These are phyloP conservation scores for Ophraella communa DNA, from an alignment of 2,888 invertebrate genomes.

Conservation along the genomic window DNA sequence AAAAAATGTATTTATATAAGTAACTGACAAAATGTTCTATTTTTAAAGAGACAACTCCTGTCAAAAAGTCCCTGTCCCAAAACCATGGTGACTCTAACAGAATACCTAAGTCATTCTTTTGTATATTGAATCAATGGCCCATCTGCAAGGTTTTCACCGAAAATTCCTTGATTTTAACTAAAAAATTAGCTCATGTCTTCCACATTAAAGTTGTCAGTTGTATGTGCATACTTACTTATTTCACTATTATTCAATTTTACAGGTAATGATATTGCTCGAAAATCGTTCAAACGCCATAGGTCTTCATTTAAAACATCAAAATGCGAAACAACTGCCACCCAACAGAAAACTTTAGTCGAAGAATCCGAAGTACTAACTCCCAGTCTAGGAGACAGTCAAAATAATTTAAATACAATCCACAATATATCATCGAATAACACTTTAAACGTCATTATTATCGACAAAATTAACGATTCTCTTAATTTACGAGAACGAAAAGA, in stretches of 20 bases:
- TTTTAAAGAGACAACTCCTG: no score
- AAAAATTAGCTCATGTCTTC: no score
- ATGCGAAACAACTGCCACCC: conserved; percentile 58
- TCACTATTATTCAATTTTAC: not conserved
- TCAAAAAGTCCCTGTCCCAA: no score
- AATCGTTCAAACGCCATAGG: conserved; percentile 70
- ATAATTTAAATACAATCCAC: conserved; percentile 53
- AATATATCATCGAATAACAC: conserved; percentile 54
- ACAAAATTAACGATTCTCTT: not conserved
- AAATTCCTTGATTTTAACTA: no score
- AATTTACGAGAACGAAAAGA: not conserved
- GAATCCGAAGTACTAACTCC: conserved; percentile 51
- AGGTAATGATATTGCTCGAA: conserved; percentile 76
- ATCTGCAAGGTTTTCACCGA: no score
- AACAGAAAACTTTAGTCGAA: conserved; percentile 55
- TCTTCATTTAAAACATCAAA: conserved; percentile 53
- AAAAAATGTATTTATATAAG: no score
- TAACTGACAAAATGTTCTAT: no score
- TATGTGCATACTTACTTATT: no score
- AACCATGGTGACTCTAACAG: no score
- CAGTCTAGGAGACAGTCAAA: conserved; percentile 43
- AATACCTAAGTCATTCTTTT: no score
- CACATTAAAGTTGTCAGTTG: no score
- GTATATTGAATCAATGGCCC: no score
- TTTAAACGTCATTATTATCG: conserved; percentile 28